Base-by-base conservation (phyloP, 2,888 invertebrate genomes). In the Agrochola macilenta region DNA sequence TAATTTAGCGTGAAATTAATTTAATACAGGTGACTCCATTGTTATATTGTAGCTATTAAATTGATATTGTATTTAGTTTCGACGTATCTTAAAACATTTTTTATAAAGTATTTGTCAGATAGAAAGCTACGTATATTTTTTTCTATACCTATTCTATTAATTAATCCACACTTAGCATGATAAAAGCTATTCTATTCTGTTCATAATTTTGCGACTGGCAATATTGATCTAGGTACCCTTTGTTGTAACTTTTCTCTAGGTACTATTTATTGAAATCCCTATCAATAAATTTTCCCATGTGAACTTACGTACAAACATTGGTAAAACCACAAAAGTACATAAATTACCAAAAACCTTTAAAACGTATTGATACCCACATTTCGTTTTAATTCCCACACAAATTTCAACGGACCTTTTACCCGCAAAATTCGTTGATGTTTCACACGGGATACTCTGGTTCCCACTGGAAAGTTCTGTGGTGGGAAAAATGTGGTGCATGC, bases 401-500 rank as follows among this genome's bases (percentile, higher is more conserved):
- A 83, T 84, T 84, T 74, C 61, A 85, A 73, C 57, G 69, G 61
- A 63, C 82, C 61, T 77, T 83, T 83, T 49, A 78, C 76, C 85
- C 79, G 43, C 87, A 72, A 82, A 77, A 76, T 75, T 76, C 79
- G 79, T 83, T 75, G 72, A 76, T 76, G 65, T 63, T 87, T 87
- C 87, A 74, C 88, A 85, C 69, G 78, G 70, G 52, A 63, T 49
- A 26, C 39, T 17, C 23, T 11, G 63, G 72, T 85, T 87, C 88
- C 65, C 82, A 85, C 35, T 39, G 85, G 86, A 79, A 87, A 85
- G 66, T 70, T 73, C 12, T 26, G 83, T 68, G 82, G 85, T 87
- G 88, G 73, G 82, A 87, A 82, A 85, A 71, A 78, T 72, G 49
- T 76, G 78, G 85, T 76, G 76, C 74, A 76, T 79, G 88, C 74